Evolutionary conservation across 2,888 invertebrate species (phyloP), one percentile per base, ranked within the genome.

Genomic region (Amiota communis): DNA sequence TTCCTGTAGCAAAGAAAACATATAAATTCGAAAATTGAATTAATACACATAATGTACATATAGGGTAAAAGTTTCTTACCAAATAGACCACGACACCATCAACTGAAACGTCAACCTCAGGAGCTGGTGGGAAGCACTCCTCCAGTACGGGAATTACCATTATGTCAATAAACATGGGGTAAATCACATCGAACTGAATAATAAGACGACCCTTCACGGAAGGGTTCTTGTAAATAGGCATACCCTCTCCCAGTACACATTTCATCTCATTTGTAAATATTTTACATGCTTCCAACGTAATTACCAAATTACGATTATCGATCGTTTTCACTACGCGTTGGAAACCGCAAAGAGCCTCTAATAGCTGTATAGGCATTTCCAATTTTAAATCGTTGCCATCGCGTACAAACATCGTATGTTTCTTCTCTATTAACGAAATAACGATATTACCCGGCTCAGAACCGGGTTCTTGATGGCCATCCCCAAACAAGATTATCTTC

Each of bases 381-480:
- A 97, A 92, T 79, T 97, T 93, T 76, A 98, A 92, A 92, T 98
- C 96, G 49, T 87, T 83, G 13, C 88, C 87, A 46, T 93, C 92
- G 76, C 92, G 92, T 81, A 91, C 92, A 89, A 94, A 98, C 48
- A 91, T 86, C 0, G 93, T 92, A 90, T 99, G 96, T 84, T 96
- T 96, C 89, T 97, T 96, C 88, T 98, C 98, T 87, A 98, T 98
- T 73, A 99, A 91, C 56, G 98, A 94, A 86, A 99, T 97, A 78
- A 98, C 94, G 77, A 99, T 96, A 89, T 99, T 98, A 63, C 99
- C 99, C 2, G 98, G 93, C 87, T 97, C 97, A 70, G 97, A 91
- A 36, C 96, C 97, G 0, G 98, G 98, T 87, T 97, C 98, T 88
- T 98, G 98, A 90, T 98, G 98, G 64, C 98, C 99, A 90, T 99